Evolutionary conservation across 2,888 invertebrate species (phyloP).

Genomic region (Erpobdella octoculata): DNA sequence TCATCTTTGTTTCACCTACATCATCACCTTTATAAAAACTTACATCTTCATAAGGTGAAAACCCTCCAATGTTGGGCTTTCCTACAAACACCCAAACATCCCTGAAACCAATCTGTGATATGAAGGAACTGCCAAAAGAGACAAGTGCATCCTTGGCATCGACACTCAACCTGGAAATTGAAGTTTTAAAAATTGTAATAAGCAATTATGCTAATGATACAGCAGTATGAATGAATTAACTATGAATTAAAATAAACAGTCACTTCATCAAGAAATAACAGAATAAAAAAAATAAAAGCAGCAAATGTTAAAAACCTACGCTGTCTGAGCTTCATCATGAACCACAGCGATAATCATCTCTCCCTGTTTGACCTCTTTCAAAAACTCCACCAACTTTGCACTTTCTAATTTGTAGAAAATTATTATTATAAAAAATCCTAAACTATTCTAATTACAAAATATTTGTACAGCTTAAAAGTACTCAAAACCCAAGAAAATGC

Average conservation of each 20-base stretch:
- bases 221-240: no score
- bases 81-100: conserved; percentile 58
- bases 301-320: neutral
- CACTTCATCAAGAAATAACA: no score
- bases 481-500: neutral
- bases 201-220: neutral
- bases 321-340: conserved; percentile 26
- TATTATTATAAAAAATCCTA: neutral
- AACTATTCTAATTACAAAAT: neutral
- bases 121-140: conserved; percentile 56
- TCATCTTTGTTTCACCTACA: no score
- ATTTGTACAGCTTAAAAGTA: neutral
- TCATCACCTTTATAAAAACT: neutral
- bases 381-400: conserved; percentile 19
- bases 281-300: neutral
- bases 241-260: no score
- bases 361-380: neutral
- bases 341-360: conserved; percentile 17
- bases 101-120: conserved; percentile 57
- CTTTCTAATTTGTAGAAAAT: conserved; percentile 15
- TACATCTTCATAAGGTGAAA: conserved; percentile 38
- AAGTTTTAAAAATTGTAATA: neutral
- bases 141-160: conserved; percentile 55
- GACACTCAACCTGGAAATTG: conserved; percentile 50
- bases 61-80: conserved; percentile 56